phyloP scores from a whole-genome alignment of 92 coral and sea anemone species.

The Siderastrea radians region DNA sequence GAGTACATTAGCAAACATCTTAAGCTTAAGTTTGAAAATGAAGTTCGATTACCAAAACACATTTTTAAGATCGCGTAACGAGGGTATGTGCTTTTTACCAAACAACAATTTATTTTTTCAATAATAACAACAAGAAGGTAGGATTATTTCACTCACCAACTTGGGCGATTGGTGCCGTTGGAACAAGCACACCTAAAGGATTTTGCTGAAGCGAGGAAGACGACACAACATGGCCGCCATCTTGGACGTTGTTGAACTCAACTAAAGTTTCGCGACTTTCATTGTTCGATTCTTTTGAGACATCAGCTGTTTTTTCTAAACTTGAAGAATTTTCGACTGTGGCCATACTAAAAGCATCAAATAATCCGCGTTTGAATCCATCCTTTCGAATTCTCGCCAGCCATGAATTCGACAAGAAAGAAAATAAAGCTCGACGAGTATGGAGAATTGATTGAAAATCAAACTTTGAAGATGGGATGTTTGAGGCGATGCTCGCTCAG shows the following conservation, averaged over 20 bases:
- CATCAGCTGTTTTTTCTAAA: slow-evolving; percentile 23
- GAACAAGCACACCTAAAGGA: slow-evolving; percentile 11
- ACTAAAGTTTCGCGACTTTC: slow-evolving; percentile 9
- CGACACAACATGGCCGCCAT: slow-evolving; percentile 46
- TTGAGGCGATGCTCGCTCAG: neutral
- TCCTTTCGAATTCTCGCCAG: slow-evolving; percentile 17
- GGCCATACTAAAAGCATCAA: slow-evolving; percentile 25
- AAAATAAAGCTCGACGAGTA: neutral
- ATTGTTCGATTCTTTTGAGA: slow-evolving; percentile 10
- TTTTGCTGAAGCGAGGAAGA: slow-evolving; percentile 32
- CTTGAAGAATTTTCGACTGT: slow-evolving; percentile 15
- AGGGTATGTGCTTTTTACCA: too few species aligned
- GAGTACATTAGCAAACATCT: neutral
- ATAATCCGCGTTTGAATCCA: slow-evolving; percentile 9
- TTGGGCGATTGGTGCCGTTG: slow-evolving; percentile 28
- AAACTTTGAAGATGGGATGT: neutral
- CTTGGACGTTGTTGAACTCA: slow-evolving; percentile 39
- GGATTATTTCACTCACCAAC: slow-evolving; percentile 17
- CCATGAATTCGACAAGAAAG: slow-evolving; percentile 27
- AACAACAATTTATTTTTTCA: neutral
- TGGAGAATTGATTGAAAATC: slow-evolving; percentile 9
- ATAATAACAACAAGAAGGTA: neutral
- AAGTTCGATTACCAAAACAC: neutral
- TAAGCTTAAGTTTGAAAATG: neutral
- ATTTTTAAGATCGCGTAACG: neutral